Base-by-base conservation (phyloP, 2,888 invertebrate species). In the Thysanoteuthis rhombus region DNA sequence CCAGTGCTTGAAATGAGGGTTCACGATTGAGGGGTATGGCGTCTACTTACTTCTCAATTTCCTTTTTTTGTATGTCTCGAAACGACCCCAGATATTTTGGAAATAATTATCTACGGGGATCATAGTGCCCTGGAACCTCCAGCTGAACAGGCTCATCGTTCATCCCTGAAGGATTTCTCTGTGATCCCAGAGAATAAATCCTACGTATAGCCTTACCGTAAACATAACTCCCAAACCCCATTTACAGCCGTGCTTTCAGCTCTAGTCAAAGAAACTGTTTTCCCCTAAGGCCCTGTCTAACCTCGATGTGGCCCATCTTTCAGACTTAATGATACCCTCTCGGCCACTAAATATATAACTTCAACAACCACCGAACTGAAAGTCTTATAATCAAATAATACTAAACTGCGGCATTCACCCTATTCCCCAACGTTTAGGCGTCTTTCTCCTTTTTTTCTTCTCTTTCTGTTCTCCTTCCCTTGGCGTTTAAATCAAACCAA, bases 241-340 rank as follows among this genome's bases (percentile, higher is more conserved):
- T 36, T 90, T 90, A 58, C 90, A 39, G 28, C 93, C 89, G 92
- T 1, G 58, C 45, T 91, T 90, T 93, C 90, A 94, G 47, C 94
- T 45, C 92, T 47, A 93, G 3, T 93, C 93, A 1, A 19, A 75
- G 22, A 47, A 12, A 58, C 90, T 45, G 36, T 58, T 39, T 52
- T 2, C 52, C 22, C 39, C n/a, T 32, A 28, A 32, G 10, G 10
- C n/a, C 32, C 75, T n/a, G n/a, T 75, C n/a, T 75, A n/a, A n/a
- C 75, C 75, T 75, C 10, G 32, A n/a, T 90, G 28, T 42, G 32
- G 91, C 47, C 89, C 90, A 92, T n/a, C 90, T 89, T 25, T 93
- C 93, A 92, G 95, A 96, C 92, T 95, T 75, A 16, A 4, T 16
- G 75, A 75, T 75, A 75, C 75, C 75, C 75, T 75, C n/a, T 75